Base-by-base conservation (phyloP, 2,888 invertebrate genomes). In the Conchocele bisecta region DNA sequence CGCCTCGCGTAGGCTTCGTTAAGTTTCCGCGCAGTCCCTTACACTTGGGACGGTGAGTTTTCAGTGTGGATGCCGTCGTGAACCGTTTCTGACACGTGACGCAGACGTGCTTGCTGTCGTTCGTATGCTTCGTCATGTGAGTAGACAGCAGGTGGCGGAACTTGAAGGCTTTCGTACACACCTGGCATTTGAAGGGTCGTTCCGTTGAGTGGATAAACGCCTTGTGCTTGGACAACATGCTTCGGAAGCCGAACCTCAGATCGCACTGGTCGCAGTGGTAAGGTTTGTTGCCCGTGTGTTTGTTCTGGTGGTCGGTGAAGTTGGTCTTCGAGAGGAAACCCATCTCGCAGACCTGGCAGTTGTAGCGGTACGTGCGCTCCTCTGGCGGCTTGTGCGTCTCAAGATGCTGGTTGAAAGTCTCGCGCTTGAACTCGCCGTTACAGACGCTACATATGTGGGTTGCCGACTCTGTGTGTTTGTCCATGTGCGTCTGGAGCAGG, bases 251-350 rank as follows among this genome's bases (percentile, higher is more conserved):
- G 68, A 87, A 87, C 0, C 66, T 53, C 50, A 76, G 75, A 13
- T 60, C 67, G 63, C 86, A 86, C n/a, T 67, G 35, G 22, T 79
- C 72, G 68, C 86, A 86, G 11, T 58, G 56, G 48, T 84, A 83
- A 0, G 86, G 86, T 33, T 77, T 76, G 7, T 75, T 78, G 11
- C 85, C 85, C n/a, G 85, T 85, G 53, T 86, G 86, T 35, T 83
- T 85, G 60, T 86, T 86, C 15, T 84, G 54, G 67, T 86, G 86
- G 56, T 86, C 84, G 5, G 65, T 48, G 26, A 75, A 82, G 24
- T 82, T 81, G 13, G 80, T 63, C 39, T 82, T 83, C 59, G 72
- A 71, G 31, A 73, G 67, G 53, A 79, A 81, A 15, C 73, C 66
- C 24, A 79, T 75, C 4, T 80, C 83, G 63, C 86, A 87, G 48